Conservation (phyloP, 2,113 vertebrate genomes). For the Atherinomorus stipes region DNA sequence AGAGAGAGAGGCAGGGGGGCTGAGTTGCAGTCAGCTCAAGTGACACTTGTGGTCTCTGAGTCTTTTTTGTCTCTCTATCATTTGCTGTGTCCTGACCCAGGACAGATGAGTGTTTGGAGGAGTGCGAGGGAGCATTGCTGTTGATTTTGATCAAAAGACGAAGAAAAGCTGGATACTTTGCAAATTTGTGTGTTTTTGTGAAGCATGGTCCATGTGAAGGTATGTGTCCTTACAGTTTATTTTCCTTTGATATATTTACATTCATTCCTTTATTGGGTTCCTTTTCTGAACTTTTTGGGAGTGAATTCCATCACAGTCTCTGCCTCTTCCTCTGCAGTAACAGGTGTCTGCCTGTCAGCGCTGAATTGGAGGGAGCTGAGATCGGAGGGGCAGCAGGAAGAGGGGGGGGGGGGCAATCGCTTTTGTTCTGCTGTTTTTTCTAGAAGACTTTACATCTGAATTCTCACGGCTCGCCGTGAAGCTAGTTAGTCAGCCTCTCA, state of each 20-base stretch:
- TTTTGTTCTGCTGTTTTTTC: conserved; percentile 68
- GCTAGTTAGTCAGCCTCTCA: conserved; percentile 47
- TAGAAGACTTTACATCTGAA: conserved; percentile 44
- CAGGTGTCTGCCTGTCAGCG: conserved; percentile 75
- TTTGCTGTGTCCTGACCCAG: conserved; percentile 52
- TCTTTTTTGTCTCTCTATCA: conserved; percentile 25
- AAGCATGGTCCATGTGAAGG: conserved; percentile 83
- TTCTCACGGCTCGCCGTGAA: conserved; percentile 48
- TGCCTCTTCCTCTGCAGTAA: conserved; percentile 55
- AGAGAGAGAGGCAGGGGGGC: conserved; percentile 22
- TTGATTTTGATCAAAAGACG: conserved; percentile 34
- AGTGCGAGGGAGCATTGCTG: conserved; percentile 32
- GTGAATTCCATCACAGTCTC: conserved; percentile 24
- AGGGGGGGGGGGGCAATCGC: conserved; percentile 5
- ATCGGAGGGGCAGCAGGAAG: conserved; percentile 13
- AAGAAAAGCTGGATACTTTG: conserved; percentile 38
- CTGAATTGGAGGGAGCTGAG: conserved; percentile 66
- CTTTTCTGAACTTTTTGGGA: background rate
- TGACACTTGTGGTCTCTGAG: conserved; percentile 73
- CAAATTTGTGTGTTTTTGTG: conserved; percentile 41
- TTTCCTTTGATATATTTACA: background rate
- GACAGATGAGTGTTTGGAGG: conserved; percentile 61
- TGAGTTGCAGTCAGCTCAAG: conserved; percentile 67
- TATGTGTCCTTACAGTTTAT: conserved; percentile 54
- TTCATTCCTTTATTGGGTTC: background rate